Evolutionary conservation across 92 coral and sea anemone genomes (phyloP), one percentile per base, ranked within the genome.

Genomic region (Heliopora coerulea): DNA sequence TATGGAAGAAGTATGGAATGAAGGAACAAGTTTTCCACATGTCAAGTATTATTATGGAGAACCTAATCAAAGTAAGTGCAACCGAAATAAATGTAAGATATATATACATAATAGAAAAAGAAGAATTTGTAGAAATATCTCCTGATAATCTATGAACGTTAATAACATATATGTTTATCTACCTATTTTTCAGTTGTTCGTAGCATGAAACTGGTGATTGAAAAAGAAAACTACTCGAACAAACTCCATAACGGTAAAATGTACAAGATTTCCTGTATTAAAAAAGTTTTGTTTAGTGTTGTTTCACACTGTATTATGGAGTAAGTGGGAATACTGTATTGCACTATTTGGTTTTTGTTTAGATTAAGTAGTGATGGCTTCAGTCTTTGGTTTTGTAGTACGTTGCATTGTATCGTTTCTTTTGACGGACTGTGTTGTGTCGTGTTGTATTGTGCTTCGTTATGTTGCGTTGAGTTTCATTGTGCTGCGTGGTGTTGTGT

Each of bases 1-100:
- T 23, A 76, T 74, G 37, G 85, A 88, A 56, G 72, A 69, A n/a
- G 60, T 84, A 39, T 88, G 89, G 88, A 88, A 88, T 46, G 88
- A 84, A 42, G 89, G 80, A 31, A 88, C 89, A 17, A 72, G 80
- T 17, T 81, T 81, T 34, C 86, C 80, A 1, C 89, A 88, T 52
- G 84, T 78, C 26, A 84, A 82, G 33, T 88, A 88, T 46, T 88
- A 88, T 83, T 88, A 88, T 31, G 78, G 79, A 39, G 72, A 35
- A 15, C 84, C 89, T n/a, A 82, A 88, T 19, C 79, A 88, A 44
- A 62, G 92, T 88, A 79, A 88, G 92, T 10, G 48, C 42, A 37
- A 37, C 12, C 5, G 5, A 4, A 4, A 37, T 4, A 4, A 4
- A 4, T 37, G 5, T 37, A 4, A 37, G 59, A 3, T 5, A 52